A percentile compares a stretch with the other conserved stretches of the same genome.
Evolutionary conservation across 2,888 invertebrate genomes (phyloP).

Genomic region (Drosophila sordidula): DNA sequence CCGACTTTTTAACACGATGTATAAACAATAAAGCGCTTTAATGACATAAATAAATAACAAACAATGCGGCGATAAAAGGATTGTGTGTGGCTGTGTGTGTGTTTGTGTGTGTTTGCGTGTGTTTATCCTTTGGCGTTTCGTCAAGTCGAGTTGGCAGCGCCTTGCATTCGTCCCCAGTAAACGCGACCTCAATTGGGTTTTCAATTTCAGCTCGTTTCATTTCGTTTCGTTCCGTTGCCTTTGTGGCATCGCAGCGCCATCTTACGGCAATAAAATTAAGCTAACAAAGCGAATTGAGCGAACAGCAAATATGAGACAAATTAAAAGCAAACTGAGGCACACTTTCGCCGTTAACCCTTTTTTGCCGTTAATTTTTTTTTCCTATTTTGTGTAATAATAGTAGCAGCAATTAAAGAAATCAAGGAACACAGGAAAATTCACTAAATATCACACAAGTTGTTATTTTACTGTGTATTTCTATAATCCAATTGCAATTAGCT

Average conservation of each 20-base stretch:
- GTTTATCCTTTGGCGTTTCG: conserved; percentile 38
- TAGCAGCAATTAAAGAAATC: too few species aligned
- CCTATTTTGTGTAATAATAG: not conserved
- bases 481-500: too few species aligned
- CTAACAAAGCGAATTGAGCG: conserved; percentile 83
- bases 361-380: conserved; percentile 47
- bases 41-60: conserved; percentile 74
- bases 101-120: conserved; percentile 14
- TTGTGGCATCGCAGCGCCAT: conserved; percentile 14
- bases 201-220: conserved; percentile 68
- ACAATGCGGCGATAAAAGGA: conserved; percentile 51
- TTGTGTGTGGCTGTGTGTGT: not conserved
- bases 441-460: too few species aligned
- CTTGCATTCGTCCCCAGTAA: conserved; percentile 26
- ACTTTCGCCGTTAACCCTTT: not conserved
- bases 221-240: conserved; percentile 25
- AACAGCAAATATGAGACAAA: conserved; percentile 82
- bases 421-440: too few species aligned
- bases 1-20: conserved; percentile 67
- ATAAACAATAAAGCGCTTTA: conserved; percentile 66
- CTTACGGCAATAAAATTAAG: conserved; percentile 68
- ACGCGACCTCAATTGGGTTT: conserved; percentile 57
- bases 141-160: conserved; percentile 39
- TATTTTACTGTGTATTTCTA: too few species aligned
- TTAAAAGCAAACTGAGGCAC: conserved; percentile 66